These are phyloP conservation scores for Rugalucina vietnamica DNA, from an alignment of 2,888 invertebrate species.

Conservation along the genomic window DNA sequence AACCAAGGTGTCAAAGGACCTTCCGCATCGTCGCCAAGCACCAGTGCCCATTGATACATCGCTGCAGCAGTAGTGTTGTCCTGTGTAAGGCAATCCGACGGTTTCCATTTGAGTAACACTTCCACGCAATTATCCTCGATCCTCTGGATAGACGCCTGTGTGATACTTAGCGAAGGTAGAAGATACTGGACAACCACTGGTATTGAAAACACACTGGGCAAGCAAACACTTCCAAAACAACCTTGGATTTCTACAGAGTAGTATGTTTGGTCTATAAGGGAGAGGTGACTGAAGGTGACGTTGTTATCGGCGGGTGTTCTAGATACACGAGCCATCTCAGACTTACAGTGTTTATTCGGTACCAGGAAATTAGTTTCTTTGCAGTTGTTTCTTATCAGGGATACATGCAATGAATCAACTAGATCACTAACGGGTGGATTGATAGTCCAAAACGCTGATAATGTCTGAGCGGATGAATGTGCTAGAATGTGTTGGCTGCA, in stretches of 20 bases:
- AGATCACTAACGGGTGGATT: not conserved
- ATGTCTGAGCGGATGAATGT: not conserved
- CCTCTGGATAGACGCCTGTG: not conserved
- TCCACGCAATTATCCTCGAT: not conserved
- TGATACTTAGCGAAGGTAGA: not conserved
- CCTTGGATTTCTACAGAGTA: not conserved
- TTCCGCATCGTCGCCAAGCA: not conserved
- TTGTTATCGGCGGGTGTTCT: not conserved
- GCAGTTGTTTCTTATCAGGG: not conserved
- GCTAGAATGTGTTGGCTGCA: not conserved
- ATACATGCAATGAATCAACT: not conserved
- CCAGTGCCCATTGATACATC: not conserved
- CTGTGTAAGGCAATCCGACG: not conserved
- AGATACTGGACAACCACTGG: not conserved
- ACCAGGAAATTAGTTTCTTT: not conserved
- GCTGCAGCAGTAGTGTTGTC: not conserved
- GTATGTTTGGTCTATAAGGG: not conserved
- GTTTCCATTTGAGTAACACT: not conserved
- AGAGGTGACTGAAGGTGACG: not conserved
- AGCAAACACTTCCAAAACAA: conserved; percentile 20
- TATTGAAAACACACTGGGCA: not conserved
- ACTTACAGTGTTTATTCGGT: not conserved
- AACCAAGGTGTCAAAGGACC: not conserved
- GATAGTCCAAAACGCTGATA: not conserved
- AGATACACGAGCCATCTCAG: not conserved